Evolutionary conservation across 35 echinoderm and acorn worm species (phyloP), one percentile per base, ranked within the genome.

Genomic region (Ophioderma brevispina): DNA sequence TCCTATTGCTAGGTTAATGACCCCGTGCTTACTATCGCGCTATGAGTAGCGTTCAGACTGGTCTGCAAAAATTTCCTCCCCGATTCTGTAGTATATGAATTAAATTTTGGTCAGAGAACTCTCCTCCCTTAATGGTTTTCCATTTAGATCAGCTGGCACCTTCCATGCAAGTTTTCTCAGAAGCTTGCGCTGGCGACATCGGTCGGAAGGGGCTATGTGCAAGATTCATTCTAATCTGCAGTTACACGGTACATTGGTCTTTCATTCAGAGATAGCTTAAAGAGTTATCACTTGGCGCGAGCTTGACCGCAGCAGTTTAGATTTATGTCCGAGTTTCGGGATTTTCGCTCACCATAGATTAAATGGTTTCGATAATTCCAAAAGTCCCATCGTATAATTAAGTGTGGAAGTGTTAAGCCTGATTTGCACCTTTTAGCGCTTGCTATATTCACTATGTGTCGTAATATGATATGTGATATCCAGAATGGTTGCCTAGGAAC

Each of bases 401-500:
- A 39, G 52, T 10, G 38, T 6, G 79, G 88, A n/a, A 90, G 42
- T 37, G 46, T 33, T 23, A 90, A 90, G 32, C 80, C 37, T 37
- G 35, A 76, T 64, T 36, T 91, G 14, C 89, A 91, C 15, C 17
- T 13, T 23, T 0, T 91, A 8, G 80, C 59, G 6, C 18, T 91
- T 28, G 75, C 14, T 15, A n/a, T n/a, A n/a, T n/a, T n/a, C n/a
- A n/a, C n/a, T n/a, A n/a, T n/a, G n/a, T n/a, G n/a, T n/a, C n/a
- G n/a, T n/a, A n/a, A n/a, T n/a, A n/a, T n/a, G n/a, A n/a, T n/a
- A n/a, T n/a, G n/a, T n/a, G n/a, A n/a, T n/a, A 18, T 13, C 80
- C 89, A 0, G 70, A 82, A 84, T 84, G 89, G 89, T 75, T 91
- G 5, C 35, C 89, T 50, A 82, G 89, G 32, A 43, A 13, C 63